Base-by-base conservation (phyloP, 37 sponge, comb jelly and placozoan genomes). In the Haliclona indistincta region DNA sequence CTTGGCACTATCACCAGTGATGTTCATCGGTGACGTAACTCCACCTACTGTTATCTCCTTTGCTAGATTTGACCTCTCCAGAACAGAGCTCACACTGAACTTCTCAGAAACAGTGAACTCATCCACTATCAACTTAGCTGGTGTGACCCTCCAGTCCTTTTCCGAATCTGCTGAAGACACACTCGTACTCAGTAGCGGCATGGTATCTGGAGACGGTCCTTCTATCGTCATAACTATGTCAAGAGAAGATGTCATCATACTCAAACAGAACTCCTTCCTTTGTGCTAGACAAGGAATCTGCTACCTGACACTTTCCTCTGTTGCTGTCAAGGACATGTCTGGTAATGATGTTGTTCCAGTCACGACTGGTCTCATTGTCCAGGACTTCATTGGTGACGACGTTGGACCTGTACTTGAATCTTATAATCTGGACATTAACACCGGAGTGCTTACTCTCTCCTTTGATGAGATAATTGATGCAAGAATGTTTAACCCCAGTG, bases 401-500 rank as follows among this genome's bases (percentile, higher is more conserved):
- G 61, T 71, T 0, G n/a, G 79, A 38, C 96, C 96, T 36, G 29
- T 51, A 8, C 64, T 95, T 32, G 52, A 75, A 6, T 38, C 43
- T 2, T 95, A 82, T 56, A 68, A 85, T 73, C 60, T 95, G 22
- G 79, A 88, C 53, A 67, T 95, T 75, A 82, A 91, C 63, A 73
- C 70, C 17, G 96, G 96, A 28, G 4, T 43, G n/a, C 81, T 95
- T 4, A 52, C 53, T 11, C 81, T 95, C 34, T 40, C 62, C n/a
- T 95, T 95, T 53, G 67, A 79, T 85, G 96, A 95, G 61, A 77
- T 93, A 39, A 71, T 93, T 30, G 91, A 91, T 60, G 78, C 73
- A 15, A 60, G 91, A 28, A 56, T 38, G 10, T 68, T 91, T 4
- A 63, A 63, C 37, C 68, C 78, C 25, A 76, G 74, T 76, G 79